Evolutionary conservation across 2,113 vertebrate genomes (phyloP).

Genomic region (zebrafish (Danio rerio)): GRCz12tu NC_133189.1:25941001-25941500

Average conservation of each 20-base stretch:
- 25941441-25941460: conserved; percentile 96
- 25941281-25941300: conserved; percentile 97
- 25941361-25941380: conserved; percentile 83
- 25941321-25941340: conserved; percentile 96
- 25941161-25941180: conserved; percentile 99
- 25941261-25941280: conserved; percentile 87
- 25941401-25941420: neutral
- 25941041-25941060: too few relatives aligned
- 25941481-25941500: conserved; percentile 88
- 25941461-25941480: conserved; percentile 96
- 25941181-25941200: conserved; percentile 98
- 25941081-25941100: too few relatives aligned
- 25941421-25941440: neutral
- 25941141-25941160: conserved; percentile 88
- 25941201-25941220: conserved; percentile 99
- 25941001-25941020: too few relatives aligned
- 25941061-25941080: too few relatives aligned
- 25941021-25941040: too few relatives aligned
- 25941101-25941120: too few relatives aligned
- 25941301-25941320: conserved; percentile 94
- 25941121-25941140: too few relatives aligned
- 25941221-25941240: conserved; percentile 98
- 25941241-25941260: conserved; percentile 95
- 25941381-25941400: neutral
- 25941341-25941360: conserved; percentile 94